Evolutionary conservation across 1,140 invertebrate genomes (phyloP), one percentile per base, ranked within the genome.

Genomic region (Zaprionus kolodkinae): DNA sequence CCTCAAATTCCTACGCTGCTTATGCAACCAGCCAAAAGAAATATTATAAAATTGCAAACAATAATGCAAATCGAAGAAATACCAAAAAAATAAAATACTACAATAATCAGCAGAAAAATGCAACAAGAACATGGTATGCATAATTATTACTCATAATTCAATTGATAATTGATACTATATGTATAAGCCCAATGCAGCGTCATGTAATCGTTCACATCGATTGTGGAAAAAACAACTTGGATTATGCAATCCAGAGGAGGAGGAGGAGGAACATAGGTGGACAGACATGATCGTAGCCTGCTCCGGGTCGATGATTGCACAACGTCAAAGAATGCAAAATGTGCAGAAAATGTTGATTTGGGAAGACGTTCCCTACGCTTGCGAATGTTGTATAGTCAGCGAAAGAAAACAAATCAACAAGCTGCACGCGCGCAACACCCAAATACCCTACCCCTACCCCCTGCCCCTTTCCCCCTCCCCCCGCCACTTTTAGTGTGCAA

Each of bases 351-450:
- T n/a, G n/a, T n/a, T n/a, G n/a, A 72, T 35, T 52, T 56, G 27
- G 64, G 59, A 43, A 69, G 54, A 50, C 40, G 55, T 36, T 45
- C 48, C 59, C 65, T 45, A 60, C 38, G 48, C 38, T 38, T 38
- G 54, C 35, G 65, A 52, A 21, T 72, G 70, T 69, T 70, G 62
- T 68, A 61, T 54, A 81, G 78, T 85, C 81, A 86, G 82, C 78
- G 71, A 75, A 30, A 30, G 27, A 30, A 30, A 27, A 72, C 81
- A 85, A 78, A 69, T 75, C 78, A 78, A 73, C 67, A 85, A 86
- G 70, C 82, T 85, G 82, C 78, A 85, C 82, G 81, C 81, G 81
- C 81, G 82, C 78, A 54, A 69, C 60, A 78, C 48, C 57, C 64
- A 57, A 10, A n/a, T 9, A 6, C 54, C 43, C 35, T 27, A 33